A percentile compares a stretch with the other conserved stretches of the same genome.
These are phyloP conservation scores for Palythoa heliodiscus DNA, from an alignment of 92 coral and sea anemone genomes.

Conservation along the genomic window DNA sequence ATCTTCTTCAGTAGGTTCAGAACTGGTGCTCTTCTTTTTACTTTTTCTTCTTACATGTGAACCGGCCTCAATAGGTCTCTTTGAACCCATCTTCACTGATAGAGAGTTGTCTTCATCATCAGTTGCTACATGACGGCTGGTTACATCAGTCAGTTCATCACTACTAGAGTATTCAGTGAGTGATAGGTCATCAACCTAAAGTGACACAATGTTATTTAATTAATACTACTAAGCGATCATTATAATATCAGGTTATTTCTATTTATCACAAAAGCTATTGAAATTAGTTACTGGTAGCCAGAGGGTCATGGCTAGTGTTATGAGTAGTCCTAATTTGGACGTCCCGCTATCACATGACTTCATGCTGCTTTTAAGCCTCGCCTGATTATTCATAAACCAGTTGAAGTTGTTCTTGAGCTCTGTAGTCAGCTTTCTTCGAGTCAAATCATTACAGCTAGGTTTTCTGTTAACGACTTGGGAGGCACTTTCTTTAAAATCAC, in stretches of 20 bases:
- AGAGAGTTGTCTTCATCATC: constrained; percentile 79
- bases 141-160: constrained; percentile 89
- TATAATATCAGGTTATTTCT: too few species aligned
- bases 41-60: constrained; percentile 18
- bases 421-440: too few species aligned
- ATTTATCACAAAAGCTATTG: too few species aligned
- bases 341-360: too few species aligned
- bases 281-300: background rate
- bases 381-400: too few species aligned
- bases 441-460: too few species aligned
- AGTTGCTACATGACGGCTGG: constrained; percentile 52
- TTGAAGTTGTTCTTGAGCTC: too few species aligned
- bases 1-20: constrained; percentile 58
- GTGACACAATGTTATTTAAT: background rate
- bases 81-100: constrained; percentile 35
- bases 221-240: background rate
- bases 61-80: constrained; percentile 9
- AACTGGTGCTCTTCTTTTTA: constrained; percentile 52
- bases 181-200: constrained; percentile 51
- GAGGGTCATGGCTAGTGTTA: too few species aligned
- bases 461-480: too few species aligned
- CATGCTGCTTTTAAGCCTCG: too few species aligned
- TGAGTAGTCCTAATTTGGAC: too few species aligned
- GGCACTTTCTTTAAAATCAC: too few species aligned
- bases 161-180: constrained; percentile 54